Evolutionary conservation across 2,888 invertebrate species (phyloP).

Genomic region (Nymphalis polychloros): DNA sequence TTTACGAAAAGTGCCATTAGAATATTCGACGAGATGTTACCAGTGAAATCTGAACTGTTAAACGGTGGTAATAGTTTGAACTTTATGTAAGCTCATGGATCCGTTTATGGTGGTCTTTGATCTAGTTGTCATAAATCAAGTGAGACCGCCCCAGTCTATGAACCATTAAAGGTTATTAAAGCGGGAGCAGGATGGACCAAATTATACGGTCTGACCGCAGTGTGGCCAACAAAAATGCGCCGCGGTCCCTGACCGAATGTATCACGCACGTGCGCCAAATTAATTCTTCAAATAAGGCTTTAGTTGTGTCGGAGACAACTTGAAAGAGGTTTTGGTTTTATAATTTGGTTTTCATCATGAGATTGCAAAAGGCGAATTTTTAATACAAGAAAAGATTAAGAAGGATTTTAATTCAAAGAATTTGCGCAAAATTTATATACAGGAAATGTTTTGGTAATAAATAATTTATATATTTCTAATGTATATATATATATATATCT

Average conservation of each 20-base stretch:
- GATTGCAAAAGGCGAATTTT: no score
- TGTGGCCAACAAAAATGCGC: conserved; percentile 58
- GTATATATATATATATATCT: no score
- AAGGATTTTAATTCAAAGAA: no score
- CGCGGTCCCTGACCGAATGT: conserved; percentile 63
- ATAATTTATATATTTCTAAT: no score
- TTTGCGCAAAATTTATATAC: no score
- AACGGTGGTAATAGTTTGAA: background rate
- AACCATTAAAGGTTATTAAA: conserved; percentile 72
- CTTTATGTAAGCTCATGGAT: background rate
- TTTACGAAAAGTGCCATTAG: conserved; percentile 22
- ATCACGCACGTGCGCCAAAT: conserved; percentile 49
- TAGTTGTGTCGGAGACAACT: background rate
- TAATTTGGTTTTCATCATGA: background rate
- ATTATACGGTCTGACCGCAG: conserved; percentile 65
- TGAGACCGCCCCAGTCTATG: conserved; percentile 54
- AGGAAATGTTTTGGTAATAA: no score
- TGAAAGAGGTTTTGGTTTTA: background rate
- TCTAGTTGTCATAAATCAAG: conserved; percentile 59
- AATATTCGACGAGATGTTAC: conserved; percentile 15
- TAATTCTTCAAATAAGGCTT: background rate
- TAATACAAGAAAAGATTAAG: no score
- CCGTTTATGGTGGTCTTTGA: conserved; percentile 21
- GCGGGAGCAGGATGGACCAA: conserved; percentile 71
- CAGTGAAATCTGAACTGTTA: conserved; percentile 20